These are phyloP conservation scores for Drosophila varians DNA, from an alignment of 1,140 invertebrate species.

Conservation along the genomic window DNA sequence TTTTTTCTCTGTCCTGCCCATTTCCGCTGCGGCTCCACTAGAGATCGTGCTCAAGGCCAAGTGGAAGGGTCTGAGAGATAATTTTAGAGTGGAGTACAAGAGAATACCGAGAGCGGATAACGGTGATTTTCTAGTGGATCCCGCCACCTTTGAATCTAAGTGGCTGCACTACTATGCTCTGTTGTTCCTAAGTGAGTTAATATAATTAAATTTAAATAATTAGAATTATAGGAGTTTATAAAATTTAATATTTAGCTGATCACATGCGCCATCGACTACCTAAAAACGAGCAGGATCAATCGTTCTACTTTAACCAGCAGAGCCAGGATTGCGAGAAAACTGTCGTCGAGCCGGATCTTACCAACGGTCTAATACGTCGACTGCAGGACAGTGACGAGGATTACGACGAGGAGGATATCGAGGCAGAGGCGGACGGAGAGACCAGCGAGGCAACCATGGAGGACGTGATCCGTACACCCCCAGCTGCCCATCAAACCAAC, in stretches of 20 bases:
- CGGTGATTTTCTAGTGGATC: conserved; percentile 77
- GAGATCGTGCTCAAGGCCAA: conserved; percentile 83
- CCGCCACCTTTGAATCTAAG: conserved; percentile 79
- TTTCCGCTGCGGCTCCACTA: conserved; percentile 14
- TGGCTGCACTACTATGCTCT: conserved; percentile 82
- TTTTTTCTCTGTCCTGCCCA: background rate
- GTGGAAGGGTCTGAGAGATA: conserved; percentile 83
- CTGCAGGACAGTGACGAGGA: conserved; percentile 80
- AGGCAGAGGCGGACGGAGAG: conserved; percentile 61
- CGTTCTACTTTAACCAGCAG: conserved; percentile 78
- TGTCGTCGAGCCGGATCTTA: conserved; percentile 77
- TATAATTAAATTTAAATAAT: background rate
- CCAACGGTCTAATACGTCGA: conserved; percentile 76
- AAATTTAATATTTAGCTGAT: conserved; percentile 54
- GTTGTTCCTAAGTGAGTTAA: conserved; percentile 79
- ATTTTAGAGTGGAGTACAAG: conserved; percentile 83
- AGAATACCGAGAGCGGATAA: conserved; percentile 79
- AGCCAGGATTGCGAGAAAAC: conserved; percentile 80
- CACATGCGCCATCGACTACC: conserved; percentile 81
- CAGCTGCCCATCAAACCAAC: conserved; percentile 73
- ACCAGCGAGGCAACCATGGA: conserved; percentile 57
- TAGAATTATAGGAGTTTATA: background rate
- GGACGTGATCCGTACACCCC: conserved; percentile 61
- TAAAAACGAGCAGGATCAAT: conserved; percentile 79
- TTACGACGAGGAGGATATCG: conserved; percentile 75